Conservation (phyloP, 2,888 invertebrate genomes). For the Serrognathus titanus region DNA sequence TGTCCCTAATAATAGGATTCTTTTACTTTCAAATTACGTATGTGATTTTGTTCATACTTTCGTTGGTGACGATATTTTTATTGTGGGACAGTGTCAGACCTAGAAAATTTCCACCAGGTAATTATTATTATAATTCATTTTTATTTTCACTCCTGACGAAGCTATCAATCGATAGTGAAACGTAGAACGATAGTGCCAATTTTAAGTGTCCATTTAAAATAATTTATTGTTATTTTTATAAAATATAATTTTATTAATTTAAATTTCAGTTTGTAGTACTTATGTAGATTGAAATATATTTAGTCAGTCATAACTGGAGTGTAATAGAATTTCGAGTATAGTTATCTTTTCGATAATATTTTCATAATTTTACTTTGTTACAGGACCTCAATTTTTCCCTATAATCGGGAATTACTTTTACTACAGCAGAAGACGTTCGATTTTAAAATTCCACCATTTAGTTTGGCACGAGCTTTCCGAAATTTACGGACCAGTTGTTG, state of each 20-base stretch:
- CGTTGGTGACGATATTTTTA: conserved; percentile 22
- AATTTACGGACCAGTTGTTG: conserved; percentile 62
- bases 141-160: too few relatives aligned
- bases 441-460: conserved; percentile 55
- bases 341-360: too few relatives aligned
- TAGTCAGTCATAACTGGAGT: too few relatives aligned
- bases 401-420: conserved; percentile 52
- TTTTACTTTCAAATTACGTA: conserved; percentile 25
- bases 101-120: conserved; percentile 54
- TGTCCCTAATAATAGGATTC: conserved; percentile 1
- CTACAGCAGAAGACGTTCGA: conserved; percentile 41
- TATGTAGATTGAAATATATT: too few relatives aligned
- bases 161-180: too few relatives aligned
- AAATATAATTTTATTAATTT: too few relatives aligned
- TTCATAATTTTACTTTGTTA: background rate
- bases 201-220: too few relatives aligned
- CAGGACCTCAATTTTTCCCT: conserved; percentile 58
- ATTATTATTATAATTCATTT: conserved; percentile 8
- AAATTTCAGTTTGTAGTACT: too few relatives aligned
- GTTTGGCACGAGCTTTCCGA: conserved; percentile 58
- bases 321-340: background rate
- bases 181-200: too few relatives aligned
- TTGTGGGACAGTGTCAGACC: conserved; percentile 45
- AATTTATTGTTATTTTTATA: too few relatives aligned
- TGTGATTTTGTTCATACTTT: conserved; percentile 24